Conservation (phyloP, 2,113 vertebrate genomes). For the Cromileptes altivelis region DNA sequence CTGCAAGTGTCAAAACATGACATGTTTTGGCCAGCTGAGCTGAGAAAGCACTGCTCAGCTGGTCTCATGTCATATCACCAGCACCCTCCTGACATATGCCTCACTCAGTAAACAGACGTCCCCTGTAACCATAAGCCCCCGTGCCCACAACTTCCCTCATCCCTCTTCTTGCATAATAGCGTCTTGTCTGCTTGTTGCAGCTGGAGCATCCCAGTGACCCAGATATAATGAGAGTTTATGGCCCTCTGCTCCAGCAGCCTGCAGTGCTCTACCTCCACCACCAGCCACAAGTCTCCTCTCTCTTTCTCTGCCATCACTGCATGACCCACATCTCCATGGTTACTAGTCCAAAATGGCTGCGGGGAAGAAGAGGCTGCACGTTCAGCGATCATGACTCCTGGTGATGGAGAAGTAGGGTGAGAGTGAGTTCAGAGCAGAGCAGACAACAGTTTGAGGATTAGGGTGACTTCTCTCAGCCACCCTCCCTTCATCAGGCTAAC, state of each 20-base stretch:
- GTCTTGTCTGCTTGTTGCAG: slow-evolving; percentile 77
- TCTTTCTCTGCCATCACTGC: slow-evolving; percentile 82
- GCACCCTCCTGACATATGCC: slow-evolving; percentile 54
- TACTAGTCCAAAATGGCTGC: slow-evolving; percentile 83
- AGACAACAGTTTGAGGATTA: slow-evolving; percentile 69
- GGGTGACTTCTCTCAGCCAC: slow-evolving; percentile 60
- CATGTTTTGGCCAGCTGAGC: slow-evolving; percentile 29
- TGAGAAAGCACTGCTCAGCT: slow-evolving; percentile 54
- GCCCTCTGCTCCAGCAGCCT: slow-evolving; percentile 78
- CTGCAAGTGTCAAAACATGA: slow-evolving; percentile 14
- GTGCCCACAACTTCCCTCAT: slow-evolving; percentile 54
- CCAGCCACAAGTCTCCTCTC: slow-evolving; percentile 80
- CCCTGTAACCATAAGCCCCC: slow-evolving; percentile 54
- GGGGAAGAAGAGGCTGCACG: slow-evolving; percentile 16
- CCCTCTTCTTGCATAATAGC: slow-evolving; percentile 78
- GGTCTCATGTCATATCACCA: slow-evolving; percentile 48
- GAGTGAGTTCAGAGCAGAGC: slow-evolving; percentile 31
- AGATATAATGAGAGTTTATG: slow-evolving; percentile 90
- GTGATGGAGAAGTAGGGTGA: slow-evolving; percentile 46
- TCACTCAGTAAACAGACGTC: slow-evolving; percentile 51
- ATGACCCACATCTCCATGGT: slow-evolving; percentile 93
- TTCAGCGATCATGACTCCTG: slow-evolving; percentile 42
- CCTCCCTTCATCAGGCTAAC: slow-evolving; percentile 54
- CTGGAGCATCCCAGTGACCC: slow-evolving; percentile 91
- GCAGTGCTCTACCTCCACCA: slow-evolving; percentile 70